Percentiles rank a stretch among this genome's conserved stretches.
Evolutionary conservation across 2,797 vertebrate species (phyloP).

Genomic region (Nannoperca obscura): DNA sequence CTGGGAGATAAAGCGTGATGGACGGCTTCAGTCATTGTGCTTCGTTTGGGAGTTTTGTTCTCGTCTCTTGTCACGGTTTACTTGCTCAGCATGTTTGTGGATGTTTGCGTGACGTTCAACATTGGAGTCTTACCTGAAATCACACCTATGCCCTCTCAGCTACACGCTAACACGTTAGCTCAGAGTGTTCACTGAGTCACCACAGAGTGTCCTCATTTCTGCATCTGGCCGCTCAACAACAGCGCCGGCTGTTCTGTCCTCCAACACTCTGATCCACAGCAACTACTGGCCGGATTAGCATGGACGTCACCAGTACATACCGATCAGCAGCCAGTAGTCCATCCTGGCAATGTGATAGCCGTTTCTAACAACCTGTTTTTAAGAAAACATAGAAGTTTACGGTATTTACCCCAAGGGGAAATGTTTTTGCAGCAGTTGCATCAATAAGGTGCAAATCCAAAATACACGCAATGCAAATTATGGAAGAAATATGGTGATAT

Average conservation of each 20-base stretch:
- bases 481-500: no score
- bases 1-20: constrained; percentile 24
- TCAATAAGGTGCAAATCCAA: no score
- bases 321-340: no score
- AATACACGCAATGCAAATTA: no score
- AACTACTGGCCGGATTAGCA: not conserved
- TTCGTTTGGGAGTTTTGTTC: not conserved
- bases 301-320: not conserved
- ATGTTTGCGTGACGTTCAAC: not conserved
- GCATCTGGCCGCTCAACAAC: not conserved
- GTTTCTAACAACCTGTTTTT: no score
- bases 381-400: no score
- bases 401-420: no score
- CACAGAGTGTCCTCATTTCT: constrained; percentile 15
- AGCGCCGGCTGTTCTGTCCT: not conserved
- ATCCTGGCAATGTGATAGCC: no score
- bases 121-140: not conserved
- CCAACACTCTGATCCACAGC: not conserved
- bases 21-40: not conserved
- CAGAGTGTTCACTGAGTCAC: constrained; percentile 20
- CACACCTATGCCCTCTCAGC: not conserved
- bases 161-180: not conserved
- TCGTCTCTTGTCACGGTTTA: not conserved
- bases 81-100: not conserved
- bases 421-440: no score